Evolutionary conservation across 23 tunicate genomes (phyloP).

Genomic region (Ciona savignyi): DNA sequence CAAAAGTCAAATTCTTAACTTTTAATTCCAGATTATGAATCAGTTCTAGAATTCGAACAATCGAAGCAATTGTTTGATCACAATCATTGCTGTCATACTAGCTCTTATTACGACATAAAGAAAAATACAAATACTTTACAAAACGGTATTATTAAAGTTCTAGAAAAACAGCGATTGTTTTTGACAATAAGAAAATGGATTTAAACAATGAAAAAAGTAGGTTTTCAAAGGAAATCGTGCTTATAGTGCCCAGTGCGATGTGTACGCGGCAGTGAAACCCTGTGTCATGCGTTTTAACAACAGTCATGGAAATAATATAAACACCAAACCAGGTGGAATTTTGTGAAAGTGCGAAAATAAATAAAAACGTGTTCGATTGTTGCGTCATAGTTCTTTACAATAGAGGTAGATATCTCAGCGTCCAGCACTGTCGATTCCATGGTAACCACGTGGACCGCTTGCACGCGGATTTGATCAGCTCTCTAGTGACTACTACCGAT

Average conservation of each 20-base stretch:
- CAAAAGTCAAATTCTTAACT: not conserved
- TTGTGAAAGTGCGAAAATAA: not conserved
- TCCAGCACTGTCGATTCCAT: not conserved
- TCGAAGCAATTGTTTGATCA: not conserved
- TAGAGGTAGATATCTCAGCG: not conserved
- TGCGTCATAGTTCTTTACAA: not conserved
- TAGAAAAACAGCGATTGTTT: not conserved
- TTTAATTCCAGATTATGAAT: not conserved
- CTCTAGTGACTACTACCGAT: conserved; percentile 9
- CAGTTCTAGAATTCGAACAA: not conserved
- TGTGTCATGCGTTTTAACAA: not conserved
- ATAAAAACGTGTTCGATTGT: not conserved
- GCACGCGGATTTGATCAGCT: not conserved
- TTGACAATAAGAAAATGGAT: not conserved
- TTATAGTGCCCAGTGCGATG: not conserved
- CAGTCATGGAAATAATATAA: not conserved
- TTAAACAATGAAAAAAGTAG: too few relatives aligned
- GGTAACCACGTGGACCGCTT: not conserved
- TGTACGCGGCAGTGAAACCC: not conserved
- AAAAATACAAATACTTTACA: not conserved
- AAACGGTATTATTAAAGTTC: too few relatives aligned
- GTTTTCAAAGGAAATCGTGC: not conserved
- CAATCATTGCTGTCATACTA: not conserved
- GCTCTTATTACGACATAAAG: not conserved
- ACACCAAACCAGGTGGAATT: not conserved